Evolutionary conservation across 2,797 vertebrate species (phyloP).

Genomic region (Meda fulgida): DNA sequence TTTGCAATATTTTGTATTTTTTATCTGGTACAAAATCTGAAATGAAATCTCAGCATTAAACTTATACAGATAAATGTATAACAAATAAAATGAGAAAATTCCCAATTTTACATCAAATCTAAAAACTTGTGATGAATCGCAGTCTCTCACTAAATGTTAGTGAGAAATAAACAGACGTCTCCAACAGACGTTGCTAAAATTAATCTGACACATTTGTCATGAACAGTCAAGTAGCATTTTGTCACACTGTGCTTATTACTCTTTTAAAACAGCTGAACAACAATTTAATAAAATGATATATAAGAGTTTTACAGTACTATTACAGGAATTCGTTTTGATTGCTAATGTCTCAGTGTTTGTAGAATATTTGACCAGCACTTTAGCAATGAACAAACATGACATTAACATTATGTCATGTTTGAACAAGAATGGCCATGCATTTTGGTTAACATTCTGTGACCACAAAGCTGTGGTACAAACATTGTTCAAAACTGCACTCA

Average conservation of each 20-base stretch:
- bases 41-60: not conserved
- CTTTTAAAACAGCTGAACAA: not conserved
- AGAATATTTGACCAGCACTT: not conserved
- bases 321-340: not conserved
- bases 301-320: not conserved
- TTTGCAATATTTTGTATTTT: not conserved
- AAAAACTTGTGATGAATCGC: not conserved
- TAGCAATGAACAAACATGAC: not conserved
- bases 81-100: not conserved
- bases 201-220: not conserved
- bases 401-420: not conserved
- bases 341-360: not conserved
- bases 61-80: not conserved
- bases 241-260: not conserved
- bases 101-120: not conserved
- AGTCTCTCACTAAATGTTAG: not conserved
- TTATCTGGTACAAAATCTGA: not conserved
- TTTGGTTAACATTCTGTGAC: not conserved
- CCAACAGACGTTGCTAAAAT: too few relatives aligned
- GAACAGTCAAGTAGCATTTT: not conserved
- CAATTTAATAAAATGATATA: not conserved
- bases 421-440: constrained; percentile 10
- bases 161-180: too few relatives aligned
- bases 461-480: not conserved
- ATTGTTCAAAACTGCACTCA: not conserved